A percentile compares a stretch with the other conserved stretches of the same genome.
Evolutionary conservation across 2,888 invertebrate genomes (phyloP).

Genomic region (Quadroppia sp.): DNA sequence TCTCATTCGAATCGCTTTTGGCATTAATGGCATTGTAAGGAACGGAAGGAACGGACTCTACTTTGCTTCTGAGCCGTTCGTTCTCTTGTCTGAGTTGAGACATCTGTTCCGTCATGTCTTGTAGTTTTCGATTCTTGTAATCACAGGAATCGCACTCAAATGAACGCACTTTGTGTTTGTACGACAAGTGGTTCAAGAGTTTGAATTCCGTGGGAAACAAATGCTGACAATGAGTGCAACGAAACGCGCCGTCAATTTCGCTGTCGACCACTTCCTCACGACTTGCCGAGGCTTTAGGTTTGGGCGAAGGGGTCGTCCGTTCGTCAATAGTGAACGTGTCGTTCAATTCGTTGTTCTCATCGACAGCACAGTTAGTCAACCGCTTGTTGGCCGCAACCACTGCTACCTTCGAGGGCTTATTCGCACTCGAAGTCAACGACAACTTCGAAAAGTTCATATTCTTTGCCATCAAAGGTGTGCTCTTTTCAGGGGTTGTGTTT

Average conservation of each 20-base stretch:
- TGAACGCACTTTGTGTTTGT: neutral
- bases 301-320: neutral
- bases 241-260: no score
- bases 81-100: slow-evolving; percentile 5
- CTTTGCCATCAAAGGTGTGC: neutral
- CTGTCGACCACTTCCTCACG: no score
- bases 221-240: neutral
- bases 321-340: slow-evolving; percentile 20
- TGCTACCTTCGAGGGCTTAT: slow-evolving; percentile 17
- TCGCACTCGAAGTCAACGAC: neutral
- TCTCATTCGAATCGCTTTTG: slow-evolving; percentile 11
- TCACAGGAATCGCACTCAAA: neutral
- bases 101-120: slow-evolving; percentile 13
- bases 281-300: neutral
- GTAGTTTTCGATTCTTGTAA: slow-evolving; percentile 13
- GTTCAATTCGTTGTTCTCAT: slow-evolving; percentile 17
- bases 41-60: slow-evolving; percentile 25
- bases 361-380: neutral
- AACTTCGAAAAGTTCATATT: neutral
- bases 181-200: neutral
- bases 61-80: neutral
- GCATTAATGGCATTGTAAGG: slow-evolving; percentile 34
- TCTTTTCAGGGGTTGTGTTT: neutral
- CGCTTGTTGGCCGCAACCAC: slow-evolving; percentile 9
- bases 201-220: neutral